Evolutionary conservation across 1,140 invertebrate genomes (phyloP), one percentile per base, ranked within the genome.

Genomic region (Drosophila pandora): DNA sequence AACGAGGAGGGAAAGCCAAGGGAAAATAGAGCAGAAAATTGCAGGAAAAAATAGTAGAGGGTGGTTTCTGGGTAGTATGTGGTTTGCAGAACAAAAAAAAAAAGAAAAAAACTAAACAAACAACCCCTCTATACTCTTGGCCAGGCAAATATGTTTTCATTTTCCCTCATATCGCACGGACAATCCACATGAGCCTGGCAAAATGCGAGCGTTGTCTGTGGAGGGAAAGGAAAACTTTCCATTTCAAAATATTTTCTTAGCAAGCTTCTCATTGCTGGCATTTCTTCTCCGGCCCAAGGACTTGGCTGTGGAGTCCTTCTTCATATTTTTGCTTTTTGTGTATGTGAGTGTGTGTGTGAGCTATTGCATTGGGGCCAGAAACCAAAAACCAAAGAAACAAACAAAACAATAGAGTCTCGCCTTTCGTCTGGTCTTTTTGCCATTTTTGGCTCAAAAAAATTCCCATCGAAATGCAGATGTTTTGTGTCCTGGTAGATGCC

Each of bases 231-330:
- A 68, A 69, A 68, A 68, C 65, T 69, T 69, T 69, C 65, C 65
- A 69, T 69, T 69, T 68, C 62, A 69, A 68, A 69, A 69, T 68
- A 69, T 69, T 69, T 69, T 69, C 63, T 69, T 69, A 69, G 65
- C 65, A 45, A 69, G 65, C 63, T 69, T 69, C 63, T 68, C 62
- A 68, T 55, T 68, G 62, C 62, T 34, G 30, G 28, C 62, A 62
- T 12, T 68, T 23, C 37, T 74, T 47, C 32, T 53, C 21, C 62
- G 43, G 17, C 49, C 43, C 57, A 62, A 72, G 17, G 57, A 39
- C 69, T 49, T 28, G 25, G 5, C 25, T 6, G 25, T 28, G 5
- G 25, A 28, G 25, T 28, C 25, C 3, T 28, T 5, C 25, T 28
- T 28, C 25, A 28, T 28, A 28, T 37, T 37, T 37, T 37, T 37